Conservation (phyloP, 2,113 vertebrate species). For the Syngnathus typhle region DNA sequence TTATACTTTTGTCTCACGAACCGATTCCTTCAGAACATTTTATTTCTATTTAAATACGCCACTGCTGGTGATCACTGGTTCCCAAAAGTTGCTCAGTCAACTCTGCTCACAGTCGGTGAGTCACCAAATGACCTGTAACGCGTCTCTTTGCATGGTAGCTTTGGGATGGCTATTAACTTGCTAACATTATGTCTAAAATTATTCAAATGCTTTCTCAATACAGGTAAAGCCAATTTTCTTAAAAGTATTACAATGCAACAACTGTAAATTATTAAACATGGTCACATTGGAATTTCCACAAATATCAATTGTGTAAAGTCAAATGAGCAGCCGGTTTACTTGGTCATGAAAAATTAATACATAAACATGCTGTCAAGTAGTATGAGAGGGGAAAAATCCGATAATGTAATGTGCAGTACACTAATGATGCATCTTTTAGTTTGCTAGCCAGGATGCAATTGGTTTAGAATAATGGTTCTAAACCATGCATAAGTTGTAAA, state of each 20-base stretch:
- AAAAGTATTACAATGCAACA: background rate
- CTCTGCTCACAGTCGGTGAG: conserved; percentile 11
- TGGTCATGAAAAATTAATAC: background rate
- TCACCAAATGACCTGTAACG: conserved; percentile 11
- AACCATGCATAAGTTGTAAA: too few species aligned
- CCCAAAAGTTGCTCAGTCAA: conserved; percentile 6
- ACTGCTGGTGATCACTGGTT: conserved; percentile 36
- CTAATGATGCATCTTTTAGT: background rate
- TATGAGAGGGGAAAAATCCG: background rate
- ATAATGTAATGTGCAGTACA: background rate
- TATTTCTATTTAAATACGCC: background rate
- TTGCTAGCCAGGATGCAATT: background rate
- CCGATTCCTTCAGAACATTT: background rate
- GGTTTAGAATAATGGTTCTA: too few species aligned
- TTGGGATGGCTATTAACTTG: background rate
- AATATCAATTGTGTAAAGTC: background rate
- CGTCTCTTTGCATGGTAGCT: background rate
- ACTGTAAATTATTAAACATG: background rate
- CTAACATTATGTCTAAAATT: background rate
- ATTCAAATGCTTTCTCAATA: too few species aligned
- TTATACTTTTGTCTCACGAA: background rate
- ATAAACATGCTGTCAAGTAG: background rate
- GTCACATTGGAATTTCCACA: background rate
- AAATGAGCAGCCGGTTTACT: background rate
- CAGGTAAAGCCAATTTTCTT: too few species aligned